Conservation (phyloP, 2,888 invertebrate genomes). For the Diaperis boleti region DNA sequence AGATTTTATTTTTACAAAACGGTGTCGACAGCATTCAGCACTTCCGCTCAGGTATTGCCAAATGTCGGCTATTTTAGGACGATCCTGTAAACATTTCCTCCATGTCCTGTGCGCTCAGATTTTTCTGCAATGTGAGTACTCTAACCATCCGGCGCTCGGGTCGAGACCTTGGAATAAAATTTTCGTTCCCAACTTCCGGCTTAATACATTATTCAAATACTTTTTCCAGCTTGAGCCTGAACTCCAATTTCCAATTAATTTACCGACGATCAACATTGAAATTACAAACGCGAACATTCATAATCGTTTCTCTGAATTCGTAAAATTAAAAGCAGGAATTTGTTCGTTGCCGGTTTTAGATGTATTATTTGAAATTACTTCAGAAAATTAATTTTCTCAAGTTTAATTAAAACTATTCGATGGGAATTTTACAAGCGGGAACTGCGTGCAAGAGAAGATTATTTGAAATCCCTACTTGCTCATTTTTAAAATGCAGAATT, state of each 20-base stretch:
- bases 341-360: constrained; percentile 6
- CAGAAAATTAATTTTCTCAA: constrained; percentile 13
- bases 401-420: constrained; percentile 22
- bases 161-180: background rate
- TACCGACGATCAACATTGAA: constrained; percentile 16
- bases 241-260: constrained; percentile 20
- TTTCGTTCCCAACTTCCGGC: background rate
- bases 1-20: too few species aligned
- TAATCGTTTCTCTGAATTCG: constrained; percentile 16
- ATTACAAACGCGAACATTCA: constrained; percentile 24
- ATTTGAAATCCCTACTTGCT: too few species aligned
- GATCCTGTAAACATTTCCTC: background rate
- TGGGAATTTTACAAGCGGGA: background rate
- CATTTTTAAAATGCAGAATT: too few species aligned
- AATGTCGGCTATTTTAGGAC: too few species aligned
- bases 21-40: too few species aligned
- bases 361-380: constrained; percentile 11
- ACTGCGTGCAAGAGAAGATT: too few species aligned
- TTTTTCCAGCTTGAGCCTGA: constrained; percentile 3
- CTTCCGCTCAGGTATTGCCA: too few species aligned
- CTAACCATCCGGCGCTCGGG: background rate
- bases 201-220: constrained; percentile 7
- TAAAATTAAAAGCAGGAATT: constrained; percentile 21
- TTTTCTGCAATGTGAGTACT: background rate
- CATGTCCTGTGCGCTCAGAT: background rate